These are phyloP conservation scores for Aurelia sp. DNA, from an alignment of 30 jellyfish, hydroid and myxozoan species.

Conservation along the genomic window DNA sequence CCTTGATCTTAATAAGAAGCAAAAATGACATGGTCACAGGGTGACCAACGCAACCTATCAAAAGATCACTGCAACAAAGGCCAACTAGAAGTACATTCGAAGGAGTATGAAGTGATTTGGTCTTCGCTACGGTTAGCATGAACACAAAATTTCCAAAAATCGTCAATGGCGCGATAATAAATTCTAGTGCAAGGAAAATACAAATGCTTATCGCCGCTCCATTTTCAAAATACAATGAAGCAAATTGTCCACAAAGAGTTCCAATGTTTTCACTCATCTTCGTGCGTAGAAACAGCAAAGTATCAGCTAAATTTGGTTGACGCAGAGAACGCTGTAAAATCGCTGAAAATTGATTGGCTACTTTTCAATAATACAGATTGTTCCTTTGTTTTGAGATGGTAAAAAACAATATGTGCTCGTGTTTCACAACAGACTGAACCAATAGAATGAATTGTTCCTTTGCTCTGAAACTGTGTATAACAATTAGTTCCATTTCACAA, in stretches of 20 bases:
- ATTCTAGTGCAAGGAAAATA: slow-evolving; percentile 1
- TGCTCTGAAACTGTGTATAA: too few relatives aligned
- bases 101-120: slow-evolving; percentile 34
- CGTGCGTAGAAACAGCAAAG: not conserved
- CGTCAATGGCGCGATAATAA: slow-evolving; percentile 12
- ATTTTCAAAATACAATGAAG: too few relatives aligned
- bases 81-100: slow-evolving; percentile 51
- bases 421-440: too few relatives aligned
- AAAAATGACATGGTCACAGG: slow-evolving; percentile 3
- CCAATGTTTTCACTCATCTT: too few relatives aligned
- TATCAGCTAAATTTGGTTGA: not conserved
- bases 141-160: slow-evolving; percentile 3
- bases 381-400: too few relatives aligned
- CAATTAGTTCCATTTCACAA: too few relatives aligned
- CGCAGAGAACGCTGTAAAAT: too few relatives aligned
- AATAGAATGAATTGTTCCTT: too few relatives aligned
- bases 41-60: slow-evolving; percentile 19
- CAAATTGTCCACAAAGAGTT: too few relatives aligned
- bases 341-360: too few relatives aligned
- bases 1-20: not conserved
- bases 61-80: slow-evolving; percentile 22
- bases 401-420: too few relatives aligned
- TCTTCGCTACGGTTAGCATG: slow-evolving; percentile 18
- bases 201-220: not conserved
- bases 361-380: too few relatives aligned